A percentile compares a stretch with the other conserved stretches of the same genome.
Evolutionary conservation across 2,888 invertebrate species (phyloP).

Genomic region (Lapara coniferarum): DNA sequence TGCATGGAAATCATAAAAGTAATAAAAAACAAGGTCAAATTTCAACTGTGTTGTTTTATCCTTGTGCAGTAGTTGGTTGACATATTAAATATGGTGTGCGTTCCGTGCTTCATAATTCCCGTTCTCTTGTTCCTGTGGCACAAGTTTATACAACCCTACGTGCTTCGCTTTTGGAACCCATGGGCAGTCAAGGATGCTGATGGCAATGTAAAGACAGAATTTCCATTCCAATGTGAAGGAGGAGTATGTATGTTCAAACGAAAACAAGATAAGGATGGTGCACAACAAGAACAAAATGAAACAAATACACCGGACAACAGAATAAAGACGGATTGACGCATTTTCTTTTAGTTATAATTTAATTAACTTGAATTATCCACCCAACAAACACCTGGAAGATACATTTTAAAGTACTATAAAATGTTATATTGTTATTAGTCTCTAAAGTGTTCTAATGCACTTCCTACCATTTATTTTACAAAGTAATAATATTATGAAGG

Average conservation of each 20-base stretch:
- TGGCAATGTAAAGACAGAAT: conserved; percentile 83
- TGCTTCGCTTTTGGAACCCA: conserved; percentile 92
- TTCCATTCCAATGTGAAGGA: conserved; percentile 85
- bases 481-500: no score
- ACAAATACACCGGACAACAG: conserved; percentile 9
- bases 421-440: no score
- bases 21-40: not conserved
- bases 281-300: conserved; percentile 12
- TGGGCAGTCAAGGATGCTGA: conserved; percentile 87
- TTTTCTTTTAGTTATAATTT: not conserved
- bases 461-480: no score
- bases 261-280: conserved; percentile 26
- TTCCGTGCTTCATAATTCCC: conserved; percentile 94
- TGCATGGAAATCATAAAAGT: not conserved
- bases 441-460: no score
- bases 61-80: not conserved
- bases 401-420: no score
- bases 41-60: not conserved
- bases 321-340: conserved; percentile 17
- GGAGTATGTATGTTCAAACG: conserved; percentile 74
- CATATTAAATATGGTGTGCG: conserved; percentile 87
- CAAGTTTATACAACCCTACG: conserved; percentile 91
- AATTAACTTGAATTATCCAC: not conserved
- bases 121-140: conserved; percentile 92
- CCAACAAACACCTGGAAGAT: no score